phyloP scores from a whole-genome alignment of 2,888 invertebrate species.

The Pammene fasciana region DNA sequence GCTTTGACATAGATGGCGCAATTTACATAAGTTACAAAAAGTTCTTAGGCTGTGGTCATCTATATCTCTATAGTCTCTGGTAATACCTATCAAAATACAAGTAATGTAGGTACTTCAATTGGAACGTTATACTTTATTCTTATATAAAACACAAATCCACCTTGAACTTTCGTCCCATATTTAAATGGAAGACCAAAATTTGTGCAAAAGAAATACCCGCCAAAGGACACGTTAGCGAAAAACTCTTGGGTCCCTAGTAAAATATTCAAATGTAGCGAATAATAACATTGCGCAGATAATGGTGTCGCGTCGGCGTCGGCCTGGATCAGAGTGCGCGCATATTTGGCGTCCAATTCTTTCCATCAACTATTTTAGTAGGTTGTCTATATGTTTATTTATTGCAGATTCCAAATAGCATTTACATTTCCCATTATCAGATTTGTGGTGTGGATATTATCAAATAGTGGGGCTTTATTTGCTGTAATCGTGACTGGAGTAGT shows the following conservation, averaged over 20 bases:
- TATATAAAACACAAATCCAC: slow-evolving; percentile 12
- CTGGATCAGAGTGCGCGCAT: slow-evolving; percentile 28
- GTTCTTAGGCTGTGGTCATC: too few relatives aligned
- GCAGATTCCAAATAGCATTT: not conserved
- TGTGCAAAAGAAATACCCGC: slow-evolving; percentile 34
- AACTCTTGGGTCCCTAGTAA: slow-evolving; percentile 55
- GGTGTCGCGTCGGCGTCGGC: slow-evolving; percentile 35
- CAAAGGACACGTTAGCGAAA: slow-evolving; percentile 56
- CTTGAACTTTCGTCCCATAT: slow-evolving; percentile 33
- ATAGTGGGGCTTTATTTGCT: too few relatives aligned
- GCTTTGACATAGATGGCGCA: too few relatives aligned
- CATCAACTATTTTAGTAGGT: slow-evolving; percentile 22
- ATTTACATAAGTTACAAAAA: too few relatives aligned
- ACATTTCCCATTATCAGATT: not conserved
- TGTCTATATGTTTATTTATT: not conserved
- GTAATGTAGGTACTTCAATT: too few relatives aligned
- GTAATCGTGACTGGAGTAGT: too few relatives aligned
- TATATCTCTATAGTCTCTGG: too few relatives aligned
- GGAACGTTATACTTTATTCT: not conserved
- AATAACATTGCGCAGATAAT: slow-evolving; percentile 50
- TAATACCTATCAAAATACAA: too few relatives aligned
- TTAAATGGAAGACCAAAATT: slow-evolving; percentile 37
- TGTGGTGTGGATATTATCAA: too few relatives aligned
- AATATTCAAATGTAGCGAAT: slow-evolving; percentile 66
- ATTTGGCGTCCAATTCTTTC: slow-evolving; percentile 26